Conservation (phyloP, 2,113 vertebrate genomes). For the Saccopteryx bilineata region DNA sequence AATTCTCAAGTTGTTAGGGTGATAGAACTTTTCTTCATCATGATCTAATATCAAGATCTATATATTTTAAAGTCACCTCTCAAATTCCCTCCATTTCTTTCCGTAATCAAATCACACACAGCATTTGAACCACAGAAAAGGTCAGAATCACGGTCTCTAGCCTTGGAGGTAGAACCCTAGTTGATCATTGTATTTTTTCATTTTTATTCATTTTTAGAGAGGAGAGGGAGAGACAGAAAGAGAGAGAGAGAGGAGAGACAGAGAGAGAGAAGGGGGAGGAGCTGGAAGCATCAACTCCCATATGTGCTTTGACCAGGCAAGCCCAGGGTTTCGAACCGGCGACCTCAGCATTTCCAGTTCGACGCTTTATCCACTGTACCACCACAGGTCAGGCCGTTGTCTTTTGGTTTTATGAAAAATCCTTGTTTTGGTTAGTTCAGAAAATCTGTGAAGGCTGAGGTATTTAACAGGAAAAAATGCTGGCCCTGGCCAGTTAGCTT, state of each 20-base stretch:
- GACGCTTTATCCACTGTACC: too few species aligned
- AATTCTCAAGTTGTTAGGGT: neutral
- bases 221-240: too few species aligned
- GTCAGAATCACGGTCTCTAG: neutral
- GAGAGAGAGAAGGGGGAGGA: too few species aligned
- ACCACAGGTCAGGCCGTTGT: too few species aligned
- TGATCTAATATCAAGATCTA: neutral
- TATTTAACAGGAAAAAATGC: neutral
- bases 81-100: neutral
- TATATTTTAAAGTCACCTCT: neutral
- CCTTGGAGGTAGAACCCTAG: neutral
- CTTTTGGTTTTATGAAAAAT: slow-evolving; percentile 3
- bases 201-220: too few species aligned
- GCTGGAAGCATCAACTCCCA: too few species aligned
- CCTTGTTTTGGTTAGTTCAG: neutral
- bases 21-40: neutral
- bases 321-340: too few species aligned
- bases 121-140: neutral
- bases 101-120: neutral
- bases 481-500: too few species aligned
- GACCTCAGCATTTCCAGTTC: too few species aligned
- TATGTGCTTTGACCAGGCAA: too few species aligned
- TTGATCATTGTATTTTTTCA: neutral
- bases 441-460: neutral
- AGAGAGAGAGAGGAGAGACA: too few species aligned